These are phyloP conservation scores for Benitochromis conjunctus DNA, from an alignment of 2,113 vertebrate species.

Conservation along the genomic window DNA sequence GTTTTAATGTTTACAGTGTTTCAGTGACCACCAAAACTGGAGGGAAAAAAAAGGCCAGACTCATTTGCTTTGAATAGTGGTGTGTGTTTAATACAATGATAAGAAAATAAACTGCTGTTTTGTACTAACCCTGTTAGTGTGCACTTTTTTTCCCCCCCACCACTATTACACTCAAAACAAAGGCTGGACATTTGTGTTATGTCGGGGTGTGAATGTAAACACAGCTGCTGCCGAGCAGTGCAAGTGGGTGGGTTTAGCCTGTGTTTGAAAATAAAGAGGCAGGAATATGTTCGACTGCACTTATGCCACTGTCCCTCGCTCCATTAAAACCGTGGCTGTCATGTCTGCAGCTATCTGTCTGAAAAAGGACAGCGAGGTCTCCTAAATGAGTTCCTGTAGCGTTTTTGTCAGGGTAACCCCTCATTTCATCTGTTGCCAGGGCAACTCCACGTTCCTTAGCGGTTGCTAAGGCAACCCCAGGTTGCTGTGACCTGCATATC, in stretches of 20 bases:
- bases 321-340: constrained; percentile 31
- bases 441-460: constrained; percentile 59
- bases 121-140: constrained; percentile 33
- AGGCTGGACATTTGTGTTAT: background rate
- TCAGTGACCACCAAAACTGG: constrained; percentile 22
- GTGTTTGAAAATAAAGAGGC: constrained; percentile 11
- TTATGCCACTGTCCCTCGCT: constrained; percentile 5
- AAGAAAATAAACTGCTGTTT: constrained; percentile 66
- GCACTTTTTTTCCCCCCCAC: fast-evolving
- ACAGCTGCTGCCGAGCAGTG: background rate
- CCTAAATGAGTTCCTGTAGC: constrained; percentile 62
- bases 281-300: constrained; percentile 17
- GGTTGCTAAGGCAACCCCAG: constrained; percentile 65
- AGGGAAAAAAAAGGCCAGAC: background rate
- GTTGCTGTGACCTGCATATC: constrained; percentile 66
- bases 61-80: constrained; percentile 29
- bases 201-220: background rate
- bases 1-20: constrained; percentile 65
- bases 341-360: constrained; percentile 57
- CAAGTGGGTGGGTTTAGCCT: background rate
- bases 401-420: constrained; percentile 72
- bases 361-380: constrained; percentile 63
- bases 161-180: background rate
- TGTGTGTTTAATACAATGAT: constrained; percentile 50
- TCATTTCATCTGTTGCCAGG: constrained; percentile 70